These are phyloP conservation scores for Volucella inanis DNA, from an alignment of 2,888 invertebrate species.

Conservation along the genomic window DNA sequence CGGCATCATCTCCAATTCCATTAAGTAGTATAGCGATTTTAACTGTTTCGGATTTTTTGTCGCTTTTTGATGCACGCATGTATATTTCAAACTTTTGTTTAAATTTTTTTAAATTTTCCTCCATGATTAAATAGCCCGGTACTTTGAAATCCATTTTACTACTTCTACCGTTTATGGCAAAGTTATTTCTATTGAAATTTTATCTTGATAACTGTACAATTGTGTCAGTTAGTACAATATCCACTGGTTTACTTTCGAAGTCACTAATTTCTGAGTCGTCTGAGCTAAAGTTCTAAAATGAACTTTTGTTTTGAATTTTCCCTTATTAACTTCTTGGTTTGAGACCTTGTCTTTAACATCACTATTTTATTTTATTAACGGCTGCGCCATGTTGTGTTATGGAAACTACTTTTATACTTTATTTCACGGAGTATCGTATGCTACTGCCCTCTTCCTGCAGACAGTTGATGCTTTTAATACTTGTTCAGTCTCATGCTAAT, in stretches of 20 bases:
- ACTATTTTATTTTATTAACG: too few relatives aligned
- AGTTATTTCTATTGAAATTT: neutral
- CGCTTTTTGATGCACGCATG: neutral
- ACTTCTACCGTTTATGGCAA: neutral
- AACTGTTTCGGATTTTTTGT: neutral
- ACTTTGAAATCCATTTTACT: neutral
- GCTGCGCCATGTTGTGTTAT: too few relatives aligned
- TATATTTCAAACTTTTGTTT: constrained; percentile 1
- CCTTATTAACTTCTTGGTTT: too few relatives aligned
- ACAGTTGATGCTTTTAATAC: too few relatives aligned
- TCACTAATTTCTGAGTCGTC: too few relatives aligned
- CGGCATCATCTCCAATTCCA: neutral
- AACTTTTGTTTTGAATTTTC: too few relatives aligned
- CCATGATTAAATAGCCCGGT: neutral
- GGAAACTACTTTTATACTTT: too few relatives aligned
- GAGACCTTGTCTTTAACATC: too few relatives aligned
- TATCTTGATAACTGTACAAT: neutral
- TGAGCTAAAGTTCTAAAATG: too few relatives aligned
- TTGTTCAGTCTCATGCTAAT: too few relatives aligned
- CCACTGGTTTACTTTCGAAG: neutral
- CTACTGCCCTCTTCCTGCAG: too few relatives aligned
- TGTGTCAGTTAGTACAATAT: neutral
- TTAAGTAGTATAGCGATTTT: neutral
- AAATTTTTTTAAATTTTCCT: constrained; percentile 3
- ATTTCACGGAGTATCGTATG: too few relatives aligned